phyloP scores from a whole-genome alignment of 1,140 invertebrate species.

The Leucophenga varia region DNA sequence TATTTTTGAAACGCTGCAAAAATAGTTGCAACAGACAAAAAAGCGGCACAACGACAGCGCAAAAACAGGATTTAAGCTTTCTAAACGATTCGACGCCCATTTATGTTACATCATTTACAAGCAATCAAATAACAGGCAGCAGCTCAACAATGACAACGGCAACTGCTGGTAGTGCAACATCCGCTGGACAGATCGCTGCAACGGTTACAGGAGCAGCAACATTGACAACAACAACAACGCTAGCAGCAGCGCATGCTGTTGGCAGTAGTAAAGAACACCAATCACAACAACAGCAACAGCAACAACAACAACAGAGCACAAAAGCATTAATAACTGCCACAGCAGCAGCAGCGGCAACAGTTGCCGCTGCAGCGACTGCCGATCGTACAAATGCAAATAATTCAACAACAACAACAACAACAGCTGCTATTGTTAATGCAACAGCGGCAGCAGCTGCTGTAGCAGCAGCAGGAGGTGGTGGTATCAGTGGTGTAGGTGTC shows the following conservation, averaged over 20 bases:
- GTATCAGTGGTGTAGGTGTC: too few species aligned
- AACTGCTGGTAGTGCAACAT: constrained; percentile 53
- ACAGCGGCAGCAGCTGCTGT: neutral
- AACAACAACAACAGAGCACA: constrained; percentile 21
- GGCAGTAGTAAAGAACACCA: constrained; percentile 2
- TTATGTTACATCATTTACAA: constrained; percentile 75
- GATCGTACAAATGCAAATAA: constrained; percentile 37
- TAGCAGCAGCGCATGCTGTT: constrained; percentile 5
- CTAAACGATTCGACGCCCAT: constrained; percentile 64
- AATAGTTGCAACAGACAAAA: constrained; percentile 53
- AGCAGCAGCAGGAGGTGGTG: constrained; percentile 2
- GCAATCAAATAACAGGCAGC: constrained; percentile 62
- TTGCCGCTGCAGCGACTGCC: constrained; percentile 8
- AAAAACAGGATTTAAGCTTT: constrained; percentile 63
- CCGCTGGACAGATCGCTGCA: constrained; percentile 30
- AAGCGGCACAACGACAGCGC: constrained; percentile 56
- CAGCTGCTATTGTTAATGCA: constrained; percentile 4
- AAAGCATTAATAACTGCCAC: constrained; percentile 31
- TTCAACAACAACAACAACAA: constrained; percentile 30
- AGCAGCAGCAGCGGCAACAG: constrained; percentile 9
- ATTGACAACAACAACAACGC: constrained; percentile 12
- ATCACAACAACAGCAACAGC: constrained; percentile 9
- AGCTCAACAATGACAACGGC: constrained; percentile 61
- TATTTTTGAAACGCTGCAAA: neutral
- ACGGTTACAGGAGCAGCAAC: constrained; percentile 26